Conservation (phyloP, 2,797 vertebrate species). For the Sebastolobus altivelis region DNA sequence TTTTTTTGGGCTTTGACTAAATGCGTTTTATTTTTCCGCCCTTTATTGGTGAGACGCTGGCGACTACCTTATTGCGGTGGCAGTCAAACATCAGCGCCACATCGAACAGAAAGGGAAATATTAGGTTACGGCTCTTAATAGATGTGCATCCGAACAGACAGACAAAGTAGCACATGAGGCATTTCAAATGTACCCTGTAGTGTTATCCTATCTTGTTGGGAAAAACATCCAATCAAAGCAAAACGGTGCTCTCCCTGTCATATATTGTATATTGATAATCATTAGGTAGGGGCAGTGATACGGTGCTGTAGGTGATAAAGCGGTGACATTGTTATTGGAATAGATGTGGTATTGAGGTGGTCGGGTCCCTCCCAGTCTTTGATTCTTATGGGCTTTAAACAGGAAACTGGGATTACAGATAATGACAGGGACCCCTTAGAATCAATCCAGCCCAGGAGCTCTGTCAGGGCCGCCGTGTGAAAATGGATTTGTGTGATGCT, state of each 20-base stretch:
- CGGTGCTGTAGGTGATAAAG: constrained; percentile 74
- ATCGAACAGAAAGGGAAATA: constrained; percentile 71
- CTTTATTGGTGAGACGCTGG: constrained; percentile 65
- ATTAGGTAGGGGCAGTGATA: constrained; percentile 67
- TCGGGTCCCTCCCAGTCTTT: constrained; percentile 76
- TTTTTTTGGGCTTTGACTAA: constrained; percentile 75
- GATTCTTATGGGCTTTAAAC: constrained; percentile 82
- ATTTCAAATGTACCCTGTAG: constrained; percentile 54
- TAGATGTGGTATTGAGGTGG: constrained; percentile 75
- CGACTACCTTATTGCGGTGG: constrained; percentile 67
- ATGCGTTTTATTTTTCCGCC: constrained; percentile 75
- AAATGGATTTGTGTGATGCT: constrained; percentile 87
- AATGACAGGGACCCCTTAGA: constrained; percentile 86
- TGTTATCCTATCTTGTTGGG: constrained; percentile 52
- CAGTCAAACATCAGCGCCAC: constrained; percentile 63
- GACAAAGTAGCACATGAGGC: constrained; percentile 51
- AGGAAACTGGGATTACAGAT: constrained; percentile 86
- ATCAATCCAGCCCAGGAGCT: constrained; percentile 84
- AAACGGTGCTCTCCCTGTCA: constrained; percentile 51
- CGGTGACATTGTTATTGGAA: constrained; percentile 79
- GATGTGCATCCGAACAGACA: constrained; percentile 61
- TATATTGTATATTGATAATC: constrained; percentile 76
- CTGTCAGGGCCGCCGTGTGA: constrained; percentile 82
- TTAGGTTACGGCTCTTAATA: constrained; percentile 74
- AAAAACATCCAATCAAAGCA: constrained; percentile 69